phyloP scores from a whole-genome alignment of 2,797 vertebrate genomes.

The Gallinago nigripennis region DNA sequence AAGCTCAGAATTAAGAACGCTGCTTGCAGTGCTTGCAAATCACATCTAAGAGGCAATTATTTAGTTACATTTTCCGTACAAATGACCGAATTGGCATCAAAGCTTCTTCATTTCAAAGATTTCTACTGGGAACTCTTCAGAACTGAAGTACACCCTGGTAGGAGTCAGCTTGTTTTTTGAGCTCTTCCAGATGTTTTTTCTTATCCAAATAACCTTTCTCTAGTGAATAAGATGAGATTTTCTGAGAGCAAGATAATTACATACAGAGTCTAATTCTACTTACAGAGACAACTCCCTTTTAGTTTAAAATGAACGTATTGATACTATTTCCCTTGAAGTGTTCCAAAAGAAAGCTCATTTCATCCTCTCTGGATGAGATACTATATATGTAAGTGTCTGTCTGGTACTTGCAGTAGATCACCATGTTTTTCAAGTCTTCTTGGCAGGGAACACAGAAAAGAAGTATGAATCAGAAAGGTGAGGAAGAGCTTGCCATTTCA shows the following conservation, averaged over 20 bases:
- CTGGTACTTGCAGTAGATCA: slow-evolving; percentile 12
- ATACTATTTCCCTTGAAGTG: slow-evolving; percentile 8
- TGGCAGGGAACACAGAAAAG: neutral
- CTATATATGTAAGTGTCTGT: neutral
- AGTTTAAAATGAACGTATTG: neutral
- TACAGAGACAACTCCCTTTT: neutral
- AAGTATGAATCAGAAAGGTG: neutral
- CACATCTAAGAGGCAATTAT: slow-evolving; percentile 47
- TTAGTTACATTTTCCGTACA: slow-evolving; percentile 9
- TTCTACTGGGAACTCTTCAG: slow-evolving; percentile 54
- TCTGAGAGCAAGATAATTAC: slow-evolving; percentile 38
- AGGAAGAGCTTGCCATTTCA: neutral
- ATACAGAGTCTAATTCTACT: slow-evolving; percentile 17
- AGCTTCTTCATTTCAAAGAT: slow-evolving; percentile 46
- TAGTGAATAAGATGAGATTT: slow-evolving; percentile 40
- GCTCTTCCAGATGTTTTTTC: slow-evolving; percentile 58
- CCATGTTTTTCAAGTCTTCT: neutral
- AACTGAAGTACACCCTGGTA: slow-evolving; percentile 38
- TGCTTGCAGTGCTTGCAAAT: slow-evolving; percentile 29
- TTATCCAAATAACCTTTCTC: slow-evolving; percentile 56
- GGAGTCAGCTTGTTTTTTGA: slow-evolving; percentile 32
- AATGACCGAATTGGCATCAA: neutral
- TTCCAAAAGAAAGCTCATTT: slow-evolving; percentile 45
- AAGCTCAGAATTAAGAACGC: slow-evolving; percentile 30
- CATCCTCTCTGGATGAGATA: neutral